These are phyloP conservation scores for Zoanthus gigantus DNA, from an alignment of 92 coral and sea anemone genomes.

Conservation along the genomic window DNA sequence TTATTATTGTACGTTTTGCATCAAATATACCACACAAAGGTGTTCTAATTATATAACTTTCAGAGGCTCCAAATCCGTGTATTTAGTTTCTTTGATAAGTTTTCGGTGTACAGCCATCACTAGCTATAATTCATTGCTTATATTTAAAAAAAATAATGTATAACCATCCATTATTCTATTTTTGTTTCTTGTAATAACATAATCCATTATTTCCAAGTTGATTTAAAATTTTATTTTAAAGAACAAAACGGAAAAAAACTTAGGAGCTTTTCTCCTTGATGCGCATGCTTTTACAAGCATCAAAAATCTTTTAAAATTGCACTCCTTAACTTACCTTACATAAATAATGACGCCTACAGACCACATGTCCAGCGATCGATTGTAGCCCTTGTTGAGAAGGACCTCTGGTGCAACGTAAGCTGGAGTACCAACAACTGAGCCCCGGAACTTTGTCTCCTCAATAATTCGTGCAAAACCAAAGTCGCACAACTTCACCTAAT, in stretches of 20 bases:
- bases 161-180: no score
- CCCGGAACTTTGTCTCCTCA: constrained; percentile 97
- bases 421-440: constrained; percentile 98
- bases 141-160: no score
- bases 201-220: no score
- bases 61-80: not conserved
- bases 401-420: constrained; percentile 99
- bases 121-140: no score
- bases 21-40: not conserved
- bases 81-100: no score
- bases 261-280: no score
- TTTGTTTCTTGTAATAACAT: no score
- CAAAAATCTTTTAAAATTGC: no score
- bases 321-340: constrained; percentile 78
- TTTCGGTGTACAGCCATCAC: no score
- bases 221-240: no score
- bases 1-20: not conserved
- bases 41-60: not conserved
- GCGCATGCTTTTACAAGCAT: no score
- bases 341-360: constrained; percentile 98
- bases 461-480: constrained; percentile 98
- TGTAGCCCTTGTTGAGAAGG: constrained; percentile 96
- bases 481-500: constrained; percentile 95
- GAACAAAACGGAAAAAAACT: no score
- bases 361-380: constrained; percentile 99